phyloP scores from a whole-genome alignment of 64 coral and sea anemone genomes.

The Trachythela sp. region DNA sequence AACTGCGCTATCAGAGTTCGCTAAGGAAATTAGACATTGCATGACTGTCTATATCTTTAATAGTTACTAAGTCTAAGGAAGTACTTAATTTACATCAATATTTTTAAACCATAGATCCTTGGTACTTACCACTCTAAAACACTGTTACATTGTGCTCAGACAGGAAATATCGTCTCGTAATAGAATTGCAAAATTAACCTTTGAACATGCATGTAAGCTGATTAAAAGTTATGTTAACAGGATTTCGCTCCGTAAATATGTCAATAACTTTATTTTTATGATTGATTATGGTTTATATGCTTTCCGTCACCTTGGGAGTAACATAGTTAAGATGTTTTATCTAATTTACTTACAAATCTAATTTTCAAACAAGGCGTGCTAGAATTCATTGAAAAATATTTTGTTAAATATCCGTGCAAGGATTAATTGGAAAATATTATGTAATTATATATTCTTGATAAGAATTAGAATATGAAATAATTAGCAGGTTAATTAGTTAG shows the following conservation, averaged over 20 bases:
- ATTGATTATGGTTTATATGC: not conserved
- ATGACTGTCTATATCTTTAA: not conserved
- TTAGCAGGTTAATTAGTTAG: no score
- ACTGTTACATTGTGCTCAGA: not conserved
- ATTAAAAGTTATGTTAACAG: not conserved
- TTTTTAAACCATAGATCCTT: not conserved
- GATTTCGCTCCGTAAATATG: not conserved
- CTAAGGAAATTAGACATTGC: no score
- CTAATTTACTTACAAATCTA: no score
- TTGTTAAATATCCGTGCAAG: no score
- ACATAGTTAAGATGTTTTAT: no score
- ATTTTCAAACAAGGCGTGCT: no score
- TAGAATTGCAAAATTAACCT: not conserved
- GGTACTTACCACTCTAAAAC: not conserved
- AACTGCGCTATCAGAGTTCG: no score
- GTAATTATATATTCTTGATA: no score
- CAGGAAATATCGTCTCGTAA: not conserved
- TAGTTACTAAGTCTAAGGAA: not conserved
- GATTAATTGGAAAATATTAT: no score
- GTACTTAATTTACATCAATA: not conserved
- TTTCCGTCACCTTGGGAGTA: not conserved
- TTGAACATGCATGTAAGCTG: not conserved
- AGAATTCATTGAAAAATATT: no score
- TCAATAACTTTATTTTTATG: not conserved
- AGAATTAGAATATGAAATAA: no score